Base-by-base conservation (phyloP, 2,888 invertebrate genomes). In the Rhagonycha fulva region DNA sequence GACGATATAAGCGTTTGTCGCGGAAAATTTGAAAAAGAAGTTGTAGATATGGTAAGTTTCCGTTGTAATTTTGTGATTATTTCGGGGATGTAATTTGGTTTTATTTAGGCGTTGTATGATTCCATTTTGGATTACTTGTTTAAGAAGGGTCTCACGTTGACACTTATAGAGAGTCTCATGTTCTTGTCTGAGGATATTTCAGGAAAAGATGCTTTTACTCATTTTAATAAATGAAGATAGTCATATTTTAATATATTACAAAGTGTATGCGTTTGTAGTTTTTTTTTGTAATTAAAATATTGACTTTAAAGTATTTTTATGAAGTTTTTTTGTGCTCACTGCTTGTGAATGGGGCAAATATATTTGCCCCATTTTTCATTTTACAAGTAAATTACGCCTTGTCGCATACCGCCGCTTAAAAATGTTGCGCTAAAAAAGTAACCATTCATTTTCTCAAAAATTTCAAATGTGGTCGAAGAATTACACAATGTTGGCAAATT, bases 91-190 rank as follows among this genome's bases (percentile, higher is more conserved):
- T 47, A 47, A 47, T 47, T n/a, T 47, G 5, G 3, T 1, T n/a
- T 47, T 47, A 2, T 7, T 47, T 4, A 97, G 96, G 96, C 97
- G 85, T 89, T 98, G 72, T 98, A 98, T 85, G 98, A 98, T 87
- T 90, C 98, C 68, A 89, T 99, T 81, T 95, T 99, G 94, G 98
- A 98, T 86, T 91, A 97, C 81, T 90, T 99, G 75, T 98, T 98
- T 87, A 99, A 99, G 87, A 96, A 99, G 83, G 99, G 99, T 47
- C 90, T 99, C 78, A 94, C 95, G 84, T 97, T 96, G 84, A 96
- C 97, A 79, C 98, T 99, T 88, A 95, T 93, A 0, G 95, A 96
- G 83, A 95, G 97, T 85, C 86, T 99, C 19, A 92, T 96, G 0
- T 93, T 92, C 75, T 90, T 99, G 30, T 89, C 99, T 72, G 95